Evolutionary conservation across 2,888 invertebrate genomes (phyloP), one percentile per base, ranked within the genome.

Genomic region (Hypercompe scribonia): DNA sequence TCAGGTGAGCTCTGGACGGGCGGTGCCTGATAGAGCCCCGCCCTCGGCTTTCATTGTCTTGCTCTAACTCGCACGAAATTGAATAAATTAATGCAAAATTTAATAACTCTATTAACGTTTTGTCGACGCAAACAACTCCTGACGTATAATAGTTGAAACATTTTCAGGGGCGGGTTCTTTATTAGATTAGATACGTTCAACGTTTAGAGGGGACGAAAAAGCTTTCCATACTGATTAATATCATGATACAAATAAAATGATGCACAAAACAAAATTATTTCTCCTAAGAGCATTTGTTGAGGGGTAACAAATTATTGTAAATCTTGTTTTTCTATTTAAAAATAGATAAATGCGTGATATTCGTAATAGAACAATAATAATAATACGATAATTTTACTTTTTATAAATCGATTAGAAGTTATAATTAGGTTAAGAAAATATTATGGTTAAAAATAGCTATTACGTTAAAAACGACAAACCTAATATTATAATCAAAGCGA

Each of bases 41-140:
- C 94, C 95, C 92, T 87, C 79, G 74, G 81, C 90, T 86, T 83
- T 92, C 92, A 92, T 94, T 95, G 94, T 95, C 92, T 92, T 86
- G 85, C 84, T 81, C 85, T 77, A 82, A 79, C 87, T 83, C 87
- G 77, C 79, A 80, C 86, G 80, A 94, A 95, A 95, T 95, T 93
- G 95, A 95, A 95, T 95, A 94, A 95, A 95, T 95, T 95, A 95
- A 91, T 90, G 91, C 81, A 87, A 91, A 95, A 95, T 94, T 94
- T 93, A 94, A 94, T 95, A 95, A 94, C 92, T 93, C 90, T 91
- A 94, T 95, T 95, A 95, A 89, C 89, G 89, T 90, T 90, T 86
- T 88, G 88, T 87, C 89, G 94, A 93, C 89, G 90, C 89, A 95
- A 94, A 95, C 93, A 94, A 92, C 90, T 91, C 86, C 80, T 92